These are phyloP conservation scores for Drosophila neotestacea DNA, from an alignment of 2,888 invertebrate genomes.

Conservation along the genomic window DNA sequence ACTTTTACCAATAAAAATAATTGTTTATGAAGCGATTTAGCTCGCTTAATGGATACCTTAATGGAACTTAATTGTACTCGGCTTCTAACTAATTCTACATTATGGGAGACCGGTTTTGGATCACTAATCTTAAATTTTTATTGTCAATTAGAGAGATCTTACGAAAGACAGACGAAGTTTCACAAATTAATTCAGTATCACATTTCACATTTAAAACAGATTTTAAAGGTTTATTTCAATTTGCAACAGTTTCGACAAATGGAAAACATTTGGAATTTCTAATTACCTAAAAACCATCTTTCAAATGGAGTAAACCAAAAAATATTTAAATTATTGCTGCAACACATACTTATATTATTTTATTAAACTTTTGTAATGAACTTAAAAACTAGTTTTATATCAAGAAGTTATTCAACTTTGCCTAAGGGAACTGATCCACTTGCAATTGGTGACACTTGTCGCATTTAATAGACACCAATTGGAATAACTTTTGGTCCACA, in stretches of 20 bases:
- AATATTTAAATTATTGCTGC: background rate
- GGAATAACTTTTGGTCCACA: conserved; percentile 43
- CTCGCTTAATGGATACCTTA: background rate
- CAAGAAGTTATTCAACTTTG: background rate
- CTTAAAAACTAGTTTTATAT: background rate
- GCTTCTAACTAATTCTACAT: background rate
- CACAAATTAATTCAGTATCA: no score
- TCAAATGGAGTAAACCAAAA: background rate
- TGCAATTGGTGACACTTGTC: conserved; percentile 48
- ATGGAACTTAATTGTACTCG: background rate
- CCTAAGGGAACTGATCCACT: conserved; percentile 9
- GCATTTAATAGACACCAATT: conserved; percentile 63
- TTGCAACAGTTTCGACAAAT: no score
- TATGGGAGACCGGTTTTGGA: background rate
- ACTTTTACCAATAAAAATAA: background rate
- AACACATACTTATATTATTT: background rate
- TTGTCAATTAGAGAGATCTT: background rate
- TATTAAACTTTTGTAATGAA: background rate
- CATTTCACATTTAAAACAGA: no score
- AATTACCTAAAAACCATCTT: no score
- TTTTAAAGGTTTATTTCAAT: no score
- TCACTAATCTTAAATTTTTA: background rate
- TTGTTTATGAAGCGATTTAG: no score
- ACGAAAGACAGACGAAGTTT: no score
- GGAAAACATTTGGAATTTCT: no score